These are phyloP conservation scores for Ichneumoninae sp. DNA, from an alignment of 2,888 invertebrate genomes.

Conservation along the genomic window DNA sequence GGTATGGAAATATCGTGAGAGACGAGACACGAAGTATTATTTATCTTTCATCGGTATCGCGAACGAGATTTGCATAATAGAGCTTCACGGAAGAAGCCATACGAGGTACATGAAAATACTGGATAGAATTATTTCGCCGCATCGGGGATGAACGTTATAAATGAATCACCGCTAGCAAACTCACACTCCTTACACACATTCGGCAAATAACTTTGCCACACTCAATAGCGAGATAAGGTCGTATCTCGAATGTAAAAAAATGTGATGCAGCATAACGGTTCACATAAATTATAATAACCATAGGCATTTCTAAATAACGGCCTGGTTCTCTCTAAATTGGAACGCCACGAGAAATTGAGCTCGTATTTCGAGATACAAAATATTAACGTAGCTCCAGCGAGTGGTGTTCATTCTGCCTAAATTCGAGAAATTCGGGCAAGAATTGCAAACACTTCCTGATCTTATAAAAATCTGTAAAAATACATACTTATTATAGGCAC, in stretches of 20 bases:
- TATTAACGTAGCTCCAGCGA: no score
- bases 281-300: neutral
- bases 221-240: no score
- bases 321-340: conserved; percentile 46
- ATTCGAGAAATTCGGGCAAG: no score
- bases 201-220: neutral
- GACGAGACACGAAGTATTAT: conserved; percentile 20
- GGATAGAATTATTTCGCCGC: neutral
- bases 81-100: neutral
- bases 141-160: conserved; percentile 1
- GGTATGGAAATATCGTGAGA: neutral
- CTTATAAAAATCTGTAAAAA: no score
- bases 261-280: no score
- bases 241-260: no score
- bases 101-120: conserved; percentile 1
- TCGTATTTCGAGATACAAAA: conserved; percentile 9
- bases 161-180: neutral
- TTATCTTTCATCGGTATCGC: conserved; percentile 42
- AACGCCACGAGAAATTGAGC: neutral
- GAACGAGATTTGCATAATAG: conserved; percentile 45
- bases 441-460: no score
- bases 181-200: neutral
- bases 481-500: no score
- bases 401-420: no score
- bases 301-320: conserved; percentile 40